A percentile compares a stretch with the other conserved stretches of the same genome.
These are phyloP conservation scores for Pseudomugil tenellus DNA, from an alignment of 2,797 vertebrate species.

Conservation along the genomic window DNA sequence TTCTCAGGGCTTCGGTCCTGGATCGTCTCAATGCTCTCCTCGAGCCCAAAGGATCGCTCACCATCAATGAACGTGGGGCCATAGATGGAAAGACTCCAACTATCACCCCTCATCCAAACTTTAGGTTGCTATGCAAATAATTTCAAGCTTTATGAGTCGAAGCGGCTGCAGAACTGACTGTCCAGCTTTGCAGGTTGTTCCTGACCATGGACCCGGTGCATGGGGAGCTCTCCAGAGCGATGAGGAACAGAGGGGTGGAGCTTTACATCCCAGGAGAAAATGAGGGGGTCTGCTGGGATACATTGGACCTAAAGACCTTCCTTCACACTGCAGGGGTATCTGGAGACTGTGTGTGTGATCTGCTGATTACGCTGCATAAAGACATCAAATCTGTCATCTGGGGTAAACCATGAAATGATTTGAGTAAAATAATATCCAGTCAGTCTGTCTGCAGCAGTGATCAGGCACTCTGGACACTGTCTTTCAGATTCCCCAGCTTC, in stretches of 20 bases:
- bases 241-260: slow-evolving; percentile 97
- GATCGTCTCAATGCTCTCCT: slow-evolving; percentile 96
- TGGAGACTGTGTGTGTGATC: slow-evolving; percentile 88
- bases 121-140: slow-evolving; percentile 84
- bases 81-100: slow-evolving; percentile 90
- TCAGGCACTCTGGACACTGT: background rate
- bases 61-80: slow-evolving; percentile 93
- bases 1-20: slow-evolving; percentile 92
- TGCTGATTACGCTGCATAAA: slow-evolving; percentile 87
- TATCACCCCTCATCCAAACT: slow-evolving; percentile 91
- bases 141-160: background rate
- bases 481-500: slow-evolving; percentile 86
- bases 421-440: background rate
- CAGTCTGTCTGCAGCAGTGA: background rate
- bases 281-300: slow-evolving; percentile 82
- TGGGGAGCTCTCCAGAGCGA: slow-evolving; percentile 97
- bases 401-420: slow-evolving; percentile 78
- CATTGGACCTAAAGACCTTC: slow-evolving; percentile 89
- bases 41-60: slow-evolving; percentile 92
- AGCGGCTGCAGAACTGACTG: background rate
- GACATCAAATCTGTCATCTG: slow-evolving; percentile 83
- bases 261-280: slow-evolving; percentile 90
- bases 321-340: slow-evolving; percentile 89
- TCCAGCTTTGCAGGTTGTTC: slow-evolving; percentile 84
- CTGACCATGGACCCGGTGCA: slow-evolving; percentile 95